Conservation (phyloP, 2,888 invertebrate genomes). For the Geophilus truncorum region DNA sequence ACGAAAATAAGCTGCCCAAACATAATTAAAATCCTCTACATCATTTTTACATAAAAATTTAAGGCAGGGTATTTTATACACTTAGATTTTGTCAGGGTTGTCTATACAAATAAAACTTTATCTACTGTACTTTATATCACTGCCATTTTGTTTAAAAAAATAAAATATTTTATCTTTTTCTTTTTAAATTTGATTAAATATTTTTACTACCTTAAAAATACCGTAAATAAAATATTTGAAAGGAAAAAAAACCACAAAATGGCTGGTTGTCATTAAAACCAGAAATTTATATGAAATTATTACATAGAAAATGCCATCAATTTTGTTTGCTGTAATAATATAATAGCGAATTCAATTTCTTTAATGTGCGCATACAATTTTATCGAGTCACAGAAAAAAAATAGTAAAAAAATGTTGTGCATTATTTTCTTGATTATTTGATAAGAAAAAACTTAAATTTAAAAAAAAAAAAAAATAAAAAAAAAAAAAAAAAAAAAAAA, state of each 20-base stretch:
- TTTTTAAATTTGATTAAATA: neutral
- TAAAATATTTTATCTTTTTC: no score
- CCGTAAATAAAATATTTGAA: neutral
- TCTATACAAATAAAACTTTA: neutral
- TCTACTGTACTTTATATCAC: neutral
- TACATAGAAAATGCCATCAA: neutral
- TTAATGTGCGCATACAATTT: neutral
- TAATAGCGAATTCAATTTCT: neutral
- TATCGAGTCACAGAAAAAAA: neutral
- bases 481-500: no score
- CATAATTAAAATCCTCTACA: neutral
- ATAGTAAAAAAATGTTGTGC: neutral
- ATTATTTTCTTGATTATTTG: neutral
- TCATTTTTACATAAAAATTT: neutral
- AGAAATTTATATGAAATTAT: neutral
- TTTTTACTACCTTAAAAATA: neutral
- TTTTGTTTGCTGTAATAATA: neutral
- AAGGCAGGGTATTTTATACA: neutral
- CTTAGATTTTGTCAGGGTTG: neutral
- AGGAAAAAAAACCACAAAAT: neutral
- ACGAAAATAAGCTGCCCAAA: slow-evolving; percentile 7
- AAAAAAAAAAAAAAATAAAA: neutral
- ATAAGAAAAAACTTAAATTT: neutral
- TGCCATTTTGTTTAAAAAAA: neutral
- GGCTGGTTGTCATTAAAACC: neutral